Evolutionary conservation across 2,113 vertebrate species (phyloP), one percentile per base, ranked within the genome.

Genomic region (Poicephalus meyeri): DNA sequence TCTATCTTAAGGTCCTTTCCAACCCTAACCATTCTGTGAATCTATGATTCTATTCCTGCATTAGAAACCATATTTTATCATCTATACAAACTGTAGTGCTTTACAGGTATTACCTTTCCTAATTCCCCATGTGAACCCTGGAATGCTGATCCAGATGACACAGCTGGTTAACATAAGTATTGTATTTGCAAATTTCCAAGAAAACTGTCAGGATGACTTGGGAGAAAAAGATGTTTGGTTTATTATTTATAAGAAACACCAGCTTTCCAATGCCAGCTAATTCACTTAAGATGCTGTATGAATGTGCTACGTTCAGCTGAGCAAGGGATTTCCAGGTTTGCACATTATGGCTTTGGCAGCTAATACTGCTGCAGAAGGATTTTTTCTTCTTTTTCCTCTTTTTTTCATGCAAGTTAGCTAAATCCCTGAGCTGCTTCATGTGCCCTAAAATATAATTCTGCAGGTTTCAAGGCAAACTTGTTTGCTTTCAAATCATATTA

Each of bases 131-230:
- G 55, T 88, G 82, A 95, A 91, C 93, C 71, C 37, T 46, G 61
- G 80, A 81, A 66, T 4, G 14, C 76, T 92, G 64, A 73, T 86
- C 47, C 89, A 85, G 69, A 73, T 82, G 52, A 92, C 55, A 85
- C 56, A 83, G 65, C 64, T 70, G 58, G 64, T 64, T 85, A 95
- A 65, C 7, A 13, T 25, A 86, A 92, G 55, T 33, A 86, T 58
- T 92, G n/a, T 81, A 60, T 85, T 94, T 55, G 29, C 80, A 73
- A 80, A 95, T 93, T 96, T 96, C 94, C 80, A 95, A 96, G 91
- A 96, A 97, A 91, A 72, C 80, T 76, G 86, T 91, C 72, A 61
- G 64, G 52, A 88, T 72, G 46, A 84, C 60, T 94, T 91, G 55
- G 23, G 33, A 58, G 63, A 50, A 86, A 92, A 91, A 87, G 69